These are phyloP conservation scores for Sciurus vulgaris DNA, from an alignment of 2,797 vertebrate genomes.

Conservation along the genomic window DNA sequence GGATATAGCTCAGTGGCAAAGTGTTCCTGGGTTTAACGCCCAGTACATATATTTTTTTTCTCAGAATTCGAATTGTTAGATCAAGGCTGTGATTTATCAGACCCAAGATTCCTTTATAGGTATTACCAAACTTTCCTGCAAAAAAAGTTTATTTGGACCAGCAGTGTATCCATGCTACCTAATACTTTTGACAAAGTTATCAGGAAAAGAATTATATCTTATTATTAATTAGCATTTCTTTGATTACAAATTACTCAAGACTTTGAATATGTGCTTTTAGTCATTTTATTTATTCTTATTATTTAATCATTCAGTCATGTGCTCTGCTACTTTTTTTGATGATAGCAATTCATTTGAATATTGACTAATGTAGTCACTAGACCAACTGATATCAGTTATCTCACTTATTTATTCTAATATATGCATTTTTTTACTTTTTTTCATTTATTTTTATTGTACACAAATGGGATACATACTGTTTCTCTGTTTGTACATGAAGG, in stretches of 20 bases:
- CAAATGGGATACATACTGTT: no score
- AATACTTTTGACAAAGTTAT: neutral
- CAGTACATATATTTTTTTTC: no score
- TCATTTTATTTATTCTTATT: neutral
- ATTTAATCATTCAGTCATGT: neutral
- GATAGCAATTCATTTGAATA: neutral
- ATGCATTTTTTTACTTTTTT: neutral
- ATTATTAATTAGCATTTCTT: neutral
- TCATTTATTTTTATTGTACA: no score
- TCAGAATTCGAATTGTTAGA: constrained; percentile 3
- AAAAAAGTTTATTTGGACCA: neutral
- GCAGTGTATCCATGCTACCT: neutral
- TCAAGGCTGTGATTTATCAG: neutral
- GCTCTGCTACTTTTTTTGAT: neutral
- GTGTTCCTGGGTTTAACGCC: no score
- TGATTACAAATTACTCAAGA: neutral
- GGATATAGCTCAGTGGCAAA: no score
- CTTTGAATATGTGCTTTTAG: neutral
- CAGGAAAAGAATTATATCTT: neutral
- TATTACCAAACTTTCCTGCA: neutral
- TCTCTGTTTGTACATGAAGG: no score
- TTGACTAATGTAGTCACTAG: neutral
- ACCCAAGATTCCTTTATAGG: neutral
- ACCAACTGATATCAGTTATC: neutral
- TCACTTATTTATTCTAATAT: neutral